phyloP scores from a whole-genome alignment of 2,113 vertebrate genomes.

The Raphicerus campestris region DNA sequence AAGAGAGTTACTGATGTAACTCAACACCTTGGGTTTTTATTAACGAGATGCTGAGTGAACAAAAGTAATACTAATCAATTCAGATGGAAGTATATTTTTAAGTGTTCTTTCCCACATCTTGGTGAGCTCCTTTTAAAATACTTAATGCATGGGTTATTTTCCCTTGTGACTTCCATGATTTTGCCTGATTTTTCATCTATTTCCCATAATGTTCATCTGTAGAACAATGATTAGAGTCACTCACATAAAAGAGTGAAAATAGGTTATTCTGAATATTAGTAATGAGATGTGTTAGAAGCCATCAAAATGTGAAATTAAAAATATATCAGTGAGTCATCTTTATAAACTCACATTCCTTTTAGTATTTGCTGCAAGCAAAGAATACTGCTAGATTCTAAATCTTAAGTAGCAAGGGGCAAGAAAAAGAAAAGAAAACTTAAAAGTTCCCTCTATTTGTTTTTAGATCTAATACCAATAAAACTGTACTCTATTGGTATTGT shows the following conservation, averaged over 20 bases:
- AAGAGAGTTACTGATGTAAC: constrained; percentile 30
- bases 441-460: not conserved
- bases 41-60: constrained; percentile 18
- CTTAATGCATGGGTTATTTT: constrained; percentile 48
- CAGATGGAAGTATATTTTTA: constrained; percentile 55
- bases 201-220: not conserved
- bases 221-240: constrained; percentile 25
- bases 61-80: constrained; percentile 46
- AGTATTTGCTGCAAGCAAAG: not conserved
- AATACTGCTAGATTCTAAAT: not conserved
- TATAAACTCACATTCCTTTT: constrained; percentile 15
- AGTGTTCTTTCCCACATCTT: constrained; percentile 34
- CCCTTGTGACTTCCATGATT: constrained; percentile 18
- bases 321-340: constrained; percentile 3
- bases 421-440: not conserved
- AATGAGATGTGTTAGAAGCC: not conserved
- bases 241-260: constrained; percentile 9
- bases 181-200: constrained; percentile 44
- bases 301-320: constrained; percentile 60
- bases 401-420: not conserved
- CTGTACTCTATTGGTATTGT: not conserved
- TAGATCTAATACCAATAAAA: not conserved
- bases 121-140: constrained; percentile 46
- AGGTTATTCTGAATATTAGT: constrained; percentile 2
- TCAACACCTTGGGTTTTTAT: constrained; percentile 24